These are phyloP conservation scores for Biston betularia DNA, from an alignment of 2,888 invertebrate species.

Conservation along the genomic window DNA sequence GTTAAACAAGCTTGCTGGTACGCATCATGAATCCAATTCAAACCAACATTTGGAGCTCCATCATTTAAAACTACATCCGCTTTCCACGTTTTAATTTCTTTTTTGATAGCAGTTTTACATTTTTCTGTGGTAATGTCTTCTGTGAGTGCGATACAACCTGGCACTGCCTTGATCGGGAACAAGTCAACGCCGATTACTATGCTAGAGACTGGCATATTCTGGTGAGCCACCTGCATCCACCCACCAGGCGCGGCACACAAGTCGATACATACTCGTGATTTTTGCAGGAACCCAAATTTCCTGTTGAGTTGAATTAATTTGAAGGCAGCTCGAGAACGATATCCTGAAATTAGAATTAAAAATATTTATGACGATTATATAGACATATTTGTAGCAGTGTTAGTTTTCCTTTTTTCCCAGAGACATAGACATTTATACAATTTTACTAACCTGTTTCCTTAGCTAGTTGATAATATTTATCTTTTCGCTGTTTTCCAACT, in stretches of 20 bases:
- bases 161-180: constrained; percentile 95
- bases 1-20: constrained; percentile 97
- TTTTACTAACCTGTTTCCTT: constrained; percentile 96
- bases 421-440: constrained; percentile 1
- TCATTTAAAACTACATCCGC: constrained; percentile 98
- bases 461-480: constrained; percentile 99
- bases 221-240: constrained; percentile 99
- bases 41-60: constrained; percentile 99
- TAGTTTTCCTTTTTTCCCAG: neutral
- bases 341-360: constrained; percentile 87
- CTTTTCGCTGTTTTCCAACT: constrained; percentile 98
- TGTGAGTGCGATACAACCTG: constrained; percentile 94
- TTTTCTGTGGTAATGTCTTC: constrained; percentile 99
- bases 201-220: constrained; percentile 99
- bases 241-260: constrained; percentile 99
- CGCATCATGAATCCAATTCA: constrained; percentile 99
- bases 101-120: constrained; percentile 92
- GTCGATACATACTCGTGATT: constrained; percentile 98
- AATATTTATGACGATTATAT: neutral
- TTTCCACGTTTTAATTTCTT: constrained; percentile 97
- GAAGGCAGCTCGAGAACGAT: constrained; percentile 99
- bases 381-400: neutral
- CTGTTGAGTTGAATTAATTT: constrained; percentile 99
- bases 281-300: constrained; percentile 98
- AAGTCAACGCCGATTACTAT: constrained; percentile 98